A percentile compares a stretch with the other conserved stretches of the same genome.
phyloP scores from a whole-genome alignment of 53 echinoderm and acorn worm species.

The Crossaster papposus region DNA sequence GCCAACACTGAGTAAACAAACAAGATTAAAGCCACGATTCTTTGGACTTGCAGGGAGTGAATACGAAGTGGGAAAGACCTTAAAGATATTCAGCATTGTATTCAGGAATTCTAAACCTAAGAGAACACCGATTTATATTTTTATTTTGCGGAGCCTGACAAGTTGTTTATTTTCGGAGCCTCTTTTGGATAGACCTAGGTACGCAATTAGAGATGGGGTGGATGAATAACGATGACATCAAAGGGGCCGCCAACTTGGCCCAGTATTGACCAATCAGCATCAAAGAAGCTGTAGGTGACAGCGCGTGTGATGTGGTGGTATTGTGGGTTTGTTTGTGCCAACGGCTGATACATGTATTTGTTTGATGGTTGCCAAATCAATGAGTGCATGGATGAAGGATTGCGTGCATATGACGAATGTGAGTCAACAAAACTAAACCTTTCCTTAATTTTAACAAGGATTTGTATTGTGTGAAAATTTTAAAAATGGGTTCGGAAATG shows the following conservation, averaged over 20 bases:
- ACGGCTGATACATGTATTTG: constrained; percentile 44
- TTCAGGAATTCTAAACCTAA: constrained; percentile 36
- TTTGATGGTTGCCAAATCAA: not conserved
- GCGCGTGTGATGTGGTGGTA: constrained; percentile 38
- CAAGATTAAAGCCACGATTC: constrained; percentile 40
- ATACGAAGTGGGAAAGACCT: not conserved
- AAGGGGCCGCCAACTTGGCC: constrained; percentile 63
- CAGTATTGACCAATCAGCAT: constrained; percentile 60
- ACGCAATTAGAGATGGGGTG: constrained; percentile 60
- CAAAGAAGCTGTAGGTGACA: constrained; percentile 57
- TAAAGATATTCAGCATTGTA: not conserved
- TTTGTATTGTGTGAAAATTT: too few species aligned
- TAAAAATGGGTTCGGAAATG: too few species aligned
- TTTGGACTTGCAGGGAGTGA: not conserved
- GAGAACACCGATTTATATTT: constrained; percentile 37
- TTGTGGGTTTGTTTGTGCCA: constrained; percentile 17
- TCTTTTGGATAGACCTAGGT: constrained; percentile 40
- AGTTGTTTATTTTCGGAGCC: constrained; percentile 60
- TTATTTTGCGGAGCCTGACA: constrained; percentile 35
- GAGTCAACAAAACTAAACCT: too few species aligned
- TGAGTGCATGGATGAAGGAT: too few species aligned
- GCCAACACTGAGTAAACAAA: constrained; percentile 43
- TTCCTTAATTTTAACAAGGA: too few species aligned
- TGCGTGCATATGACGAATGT: too few species aligned
- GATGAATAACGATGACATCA: constrained; percentile 57